A percentile compares a stretch with the other conserved stretches of the same genome.
These are phyloP conservation scores for Himalopsyche anomala DNA, from an alignment of 2,888 invertebrate species.

Conservation along the genomic window DNA sequence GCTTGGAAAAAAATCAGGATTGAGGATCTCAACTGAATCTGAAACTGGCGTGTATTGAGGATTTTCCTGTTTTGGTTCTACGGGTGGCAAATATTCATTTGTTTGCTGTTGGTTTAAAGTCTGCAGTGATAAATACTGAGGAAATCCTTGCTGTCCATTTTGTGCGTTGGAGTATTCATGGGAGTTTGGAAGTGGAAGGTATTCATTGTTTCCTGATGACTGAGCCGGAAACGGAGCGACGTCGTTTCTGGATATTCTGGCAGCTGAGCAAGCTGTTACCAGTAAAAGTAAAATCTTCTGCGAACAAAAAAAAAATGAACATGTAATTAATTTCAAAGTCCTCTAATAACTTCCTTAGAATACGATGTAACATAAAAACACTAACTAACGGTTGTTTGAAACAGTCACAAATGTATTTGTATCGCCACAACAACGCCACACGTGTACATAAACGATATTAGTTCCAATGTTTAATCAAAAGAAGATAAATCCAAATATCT, in stretches of 20 bases:
- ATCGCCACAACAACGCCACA: too few relatives aligned
- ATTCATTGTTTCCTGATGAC: neutral
- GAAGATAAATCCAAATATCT: too few relatives aligned
- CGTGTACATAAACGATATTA: too few relatives aligned
- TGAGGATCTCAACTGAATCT: neutral
- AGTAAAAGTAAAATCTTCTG: neutral
- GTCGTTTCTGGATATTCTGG: neutral
- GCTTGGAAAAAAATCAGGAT: neutral
- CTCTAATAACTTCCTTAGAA: too few relatives aligned
- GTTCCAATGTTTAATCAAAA: too few relatives aligned
- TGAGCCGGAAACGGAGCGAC: neutral
- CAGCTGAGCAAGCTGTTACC: neutral
- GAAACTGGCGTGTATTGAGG: neutral
- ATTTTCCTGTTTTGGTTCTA: neutral
- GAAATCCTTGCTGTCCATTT: neutral
- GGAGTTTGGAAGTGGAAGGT: neutral
- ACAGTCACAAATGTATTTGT: too few relatives aligned
- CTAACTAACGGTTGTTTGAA: too few relatives aligned
- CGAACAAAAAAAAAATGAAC: neutral
- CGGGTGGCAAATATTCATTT: neutral
- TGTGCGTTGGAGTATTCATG: neutral
- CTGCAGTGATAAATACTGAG: neutral
- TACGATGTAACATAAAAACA: too few relatives aligned
- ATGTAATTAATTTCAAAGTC: too few relatives aligned
- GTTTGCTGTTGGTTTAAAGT: neutral